Percentiles rank a stretch among this genome's conserved stretches.
Conservation (phyloP, 1,140 invertebrate genomes). For the Lordiphosa mommai region DNA sequence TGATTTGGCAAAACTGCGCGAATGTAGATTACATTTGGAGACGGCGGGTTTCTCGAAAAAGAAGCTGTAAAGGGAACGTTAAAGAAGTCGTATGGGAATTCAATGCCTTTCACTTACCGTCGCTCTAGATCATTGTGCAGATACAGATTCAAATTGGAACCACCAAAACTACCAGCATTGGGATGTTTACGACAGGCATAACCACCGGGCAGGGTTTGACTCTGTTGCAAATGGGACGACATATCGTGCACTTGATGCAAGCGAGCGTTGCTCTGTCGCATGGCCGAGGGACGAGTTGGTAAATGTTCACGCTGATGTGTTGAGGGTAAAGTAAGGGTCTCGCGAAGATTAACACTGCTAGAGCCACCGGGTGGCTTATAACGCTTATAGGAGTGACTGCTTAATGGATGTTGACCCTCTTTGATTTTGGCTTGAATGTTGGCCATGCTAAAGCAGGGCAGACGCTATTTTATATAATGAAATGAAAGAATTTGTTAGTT, state of each 20-base stretch:
- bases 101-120: conserved; percentile 26
- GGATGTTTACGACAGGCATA: conserved; percentile 57
- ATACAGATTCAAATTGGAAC: conserved; percentile 52
- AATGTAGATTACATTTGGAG: conserved; percentile 69
- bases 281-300: background rate
- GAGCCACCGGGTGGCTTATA: conserved; percentile 34
- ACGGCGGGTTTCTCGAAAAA: conserved; percentile 71
- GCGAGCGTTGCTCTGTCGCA: conserved; percentile 19
- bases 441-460: conserved; percentile 68
- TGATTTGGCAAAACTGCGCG: conserved; percentile 73
- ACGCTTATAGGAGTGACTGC: conserved; percentile 56
- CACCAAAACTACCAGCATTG: conserved; percentile 14
- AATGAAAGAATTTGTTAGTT: background rate
- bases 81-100: background rate
- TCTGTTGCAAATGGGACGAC: conserved; percentile 9
- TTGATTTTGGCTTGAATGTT: conserved; percentile 59
- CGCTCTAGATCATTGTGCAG: conserved; percentile 53
- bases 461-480: conserved; percentile 20
- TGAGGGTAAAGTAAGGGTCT: background rate
- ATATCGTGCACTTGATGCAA: conserved; percentile 54
- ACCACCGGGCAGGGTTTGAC: conserved; percentile 47
- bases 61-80: conserved; percentile 34
- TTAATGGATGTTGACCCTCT: conserved; percentile 33
- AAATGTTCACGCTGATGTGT: background rate
- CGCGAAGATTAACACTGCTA: background rate